phyloP scores from a whole-genome alignment of 2,113 vertebrate genomes.

The Gasterosteus nipponicus region DNA sequence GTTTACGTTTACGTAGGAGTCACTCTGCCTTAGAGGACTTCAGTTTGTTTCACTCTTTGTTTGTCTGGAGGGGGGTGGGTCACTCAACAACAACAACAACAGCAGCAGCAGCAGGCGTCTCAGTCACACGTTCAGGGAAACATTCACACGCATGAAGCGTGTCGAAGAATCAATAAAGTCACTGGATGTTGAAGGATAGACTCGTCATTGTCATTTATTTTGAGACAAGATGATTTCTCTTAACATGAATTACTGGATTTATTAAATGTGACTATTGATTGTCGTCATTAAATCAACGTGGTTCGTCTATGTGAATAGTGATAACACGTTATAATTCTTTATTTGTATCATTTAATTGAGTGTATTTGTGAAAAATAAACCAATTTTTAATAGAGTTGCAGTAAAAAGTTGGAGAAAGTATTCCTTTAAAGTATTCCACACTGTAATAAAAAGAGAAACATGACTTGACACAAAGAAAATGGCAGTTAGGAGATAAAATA shows the following conservation, averaged over 20 bases:
- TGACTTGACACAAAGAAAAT: neutral
- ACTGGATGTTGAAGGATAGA: slow-evolving; percentile 47
- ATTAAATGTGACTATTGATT: neutral
- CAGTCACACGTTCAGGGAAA: slow-evolving; percentile 35
- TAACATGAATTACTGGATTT: neutral
- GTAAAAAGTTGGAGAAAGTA: neutral
- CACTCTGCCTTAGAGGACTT: neutral
- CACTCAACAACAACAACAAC: slow-evolving; percentile 25
- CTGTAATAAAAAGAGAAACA: neutral
- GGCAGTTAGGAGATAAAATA: neutral
- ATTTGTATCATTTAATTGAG: neutral
- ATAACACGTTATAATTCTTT: neutral
- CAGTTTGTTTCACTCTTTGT: slow-evolving; percentile 30
- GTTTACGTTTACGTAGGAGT: neutral
- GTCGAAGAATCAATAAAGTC: slow-evolving; percentile 58
- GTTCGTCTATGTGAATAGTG: neutral
- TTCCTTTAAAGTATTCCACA: neutral
- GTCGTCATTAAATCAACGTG: neutral
- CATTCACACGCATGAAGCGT: slow-evolving; percentile 29
- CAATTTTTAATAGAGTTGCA: neutral
- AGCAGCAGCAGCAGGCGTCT: no score
- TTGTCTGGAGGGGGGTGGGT: slow-evolving; percentile 33
- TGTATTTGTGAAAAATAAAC: neutral
- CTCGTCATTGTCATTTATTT: slow-evolving; percentile 3
- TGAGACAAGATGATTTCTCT: neutral